These are phyloP conservation scores for Meleagris gallopavo DNA, from an alignment of 2,113 vertebrate genomes.

Conservation along the genomic window DNA sequence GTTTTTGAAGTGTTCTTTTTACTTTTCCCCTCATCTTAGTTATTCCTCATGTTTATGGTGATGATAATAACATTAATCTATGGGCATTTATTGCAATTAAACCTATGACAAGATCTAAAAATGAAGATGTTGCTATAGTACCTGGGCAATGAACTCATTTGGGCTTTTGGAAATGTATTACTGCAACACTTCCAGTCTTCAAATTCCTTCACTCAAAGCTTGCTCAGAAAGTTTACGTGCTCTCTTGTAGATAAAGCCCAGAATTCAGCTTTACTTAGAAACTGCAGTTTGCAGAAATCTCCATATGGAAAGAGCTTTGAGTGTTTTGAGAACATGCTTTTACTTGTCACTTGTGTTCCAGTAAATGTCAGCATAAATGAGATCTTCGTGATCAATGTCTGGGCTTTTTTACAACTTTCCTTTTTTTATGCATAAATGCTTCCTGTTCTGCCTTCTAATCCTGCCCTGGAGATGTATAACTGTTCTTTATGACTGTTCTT, in stretches of 20 bases:
- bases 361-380: conserved; percentile 68
- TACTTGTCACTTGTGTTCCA: conserved; percentile 52
- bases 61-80: neutral
- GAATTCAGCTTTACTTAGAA: neutral
- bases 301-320: conserved; percentile 16
- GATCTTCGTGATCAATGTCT: conserved; percentile 50
- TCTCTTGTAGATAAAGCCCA: neutral
- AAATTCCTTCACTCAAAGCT: neutral
- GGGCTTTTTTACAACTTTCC: conserved; percentile 51
- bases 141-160: neutral
- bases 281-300: neutral
- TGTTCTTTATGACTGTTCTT: conserved; percentile 51
- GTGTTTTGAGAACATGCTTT: conserved; percentile 23
- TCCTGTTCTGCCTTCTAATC: conserved; percentile 68
- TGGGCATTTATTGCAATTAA: neutral
- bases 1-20: neutral
- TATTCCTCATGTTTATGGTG: neutral
- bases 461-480: conserved; percentile 64
- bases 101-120: neutral
- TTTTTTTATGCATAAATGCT: conserved; percentile 54
- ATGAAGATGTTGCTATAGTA: neutral
- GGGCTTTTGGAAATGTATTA: too few species aligned
- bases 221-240: neutral
- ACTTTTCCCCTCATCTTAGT: neutral
- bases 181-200: neutral